Base-by-base conservation (phyloP, 2,888 invertebrate species). In the Carpatolechia fugitivella region DNA sequence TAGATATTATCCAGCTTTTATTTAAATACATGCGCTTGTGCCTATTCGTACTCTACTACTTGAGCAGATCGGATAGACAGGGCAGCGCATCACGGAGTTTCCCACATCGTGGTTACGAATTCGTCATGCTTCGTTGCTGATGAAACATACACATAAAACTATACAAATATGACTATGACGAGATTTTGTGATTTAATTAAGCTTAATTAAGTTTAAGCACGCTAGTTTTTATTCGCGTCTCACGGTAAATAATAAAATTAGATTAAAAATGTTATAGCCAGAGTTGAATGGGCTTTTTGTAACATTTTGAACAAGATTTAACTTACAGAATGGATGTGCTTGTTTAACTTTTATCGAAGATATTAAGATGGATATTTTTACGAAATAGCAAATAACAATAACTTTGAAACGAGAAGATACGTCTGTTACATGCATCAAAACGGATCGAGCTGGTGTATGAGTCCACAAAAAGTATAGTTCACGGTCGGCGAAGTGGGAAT, bases 401-500 rank as follows among this genome's bases (percentile, higher is more conserved):
- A 1, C 31, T 31, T 31, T 31, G 31, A 10, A 31, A 31, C 11
- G 11, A 1, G 13, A 36, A 36, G 14, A 3, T 16, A 38, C 18
- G 2, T 2, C 38, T n/a, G 24, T 24, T 24, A 3, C 24, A 6
- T 24, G 24, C 18, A 5, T 18, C 16, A 10, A 18, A 41, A 18
- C 11, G 8, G 20, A 29, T 11, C 7, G 0, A 24, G 10, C 10
- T 44, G 24, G 18, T n/a, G n/a, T n/a, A n/a, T n/a, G n/a, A n/a
- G 7, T 33, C 63, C 67, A 79, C 77, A 82, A 85, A 87, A 83
- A 80, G 70, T 78, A 82, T 82, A 85, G 85, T 85, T 85, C 85
- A 83, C 70, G 84, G 83, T 61, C 82, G 73, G 63, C 60, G 62
- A 14, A 14, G n/a, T n/a, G n/a, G n/a, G n/a, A n/a, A n/a, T n/a